phyloP scores from a whole-genome alignment of 2,888 invertebrate genomes.

The Scaptomyza parva region DNA sequence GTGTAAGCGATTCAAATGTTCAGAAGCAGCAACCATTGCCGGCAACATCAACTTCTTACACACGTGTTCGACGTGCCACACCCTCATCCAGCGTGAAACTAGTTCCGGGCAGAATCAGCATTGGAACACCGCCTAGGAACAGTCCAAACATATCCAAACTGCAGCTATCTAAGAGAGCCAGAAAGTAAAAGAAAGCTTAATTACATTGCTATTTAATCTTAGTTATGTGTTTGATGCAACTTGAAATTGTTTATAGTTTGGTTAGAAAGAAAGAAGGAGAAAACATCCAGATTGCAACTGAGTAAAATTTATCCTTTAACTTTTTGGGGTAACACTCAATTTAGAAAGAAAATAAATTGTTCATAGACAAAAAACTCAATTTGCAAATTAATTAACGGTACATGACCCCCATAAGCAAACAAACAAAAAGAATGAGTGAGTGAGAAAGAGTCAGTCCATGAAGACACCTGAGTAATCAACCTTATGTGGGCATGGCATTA shows the following conservation, averaged over 20 bases:
- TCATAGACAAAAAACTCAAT: constrained; percentile 10
- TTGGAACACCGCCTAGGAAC: not conserved
- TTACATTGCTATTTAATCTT: too few relatives aligned
- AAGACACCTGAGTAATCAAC: constrained; percentile 75
- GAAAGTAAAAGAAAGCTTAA: constrained; percentile 25
- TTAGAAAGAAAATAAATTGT: too few relatives aligned
- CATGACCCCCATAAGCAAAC: constrained; percentile 48
- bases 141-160: constrained; percentile 27
- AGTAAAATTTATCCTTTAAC: too few relatives aligned
- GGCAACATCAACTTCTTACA: not conserved
- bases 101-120: not conserved
- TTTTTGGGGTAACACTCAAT: not conserved
- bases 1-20: not conserved
- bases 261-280: constrained; percentile 12
- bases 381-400: constrained; percentile 80
- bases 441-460: not conserved
- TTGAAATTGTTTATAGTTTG: constrained; percentile 1
- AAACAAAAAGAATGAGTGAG: constrained; percentile 10
- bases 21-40: not conserved
- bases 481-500: constrained; percentile 74
- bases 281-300: too few relatives aligned
- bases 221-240: not conserved
- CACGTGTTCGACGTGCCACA: constrained; percentile 30
- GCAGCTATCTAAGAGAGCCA: constrained; percentile 26
- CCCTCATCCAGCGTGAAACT: constrained; percentile 37